Conservation (phyloP, 2,888 invertebrate species). For the Osmoderma eremita region DNA sequence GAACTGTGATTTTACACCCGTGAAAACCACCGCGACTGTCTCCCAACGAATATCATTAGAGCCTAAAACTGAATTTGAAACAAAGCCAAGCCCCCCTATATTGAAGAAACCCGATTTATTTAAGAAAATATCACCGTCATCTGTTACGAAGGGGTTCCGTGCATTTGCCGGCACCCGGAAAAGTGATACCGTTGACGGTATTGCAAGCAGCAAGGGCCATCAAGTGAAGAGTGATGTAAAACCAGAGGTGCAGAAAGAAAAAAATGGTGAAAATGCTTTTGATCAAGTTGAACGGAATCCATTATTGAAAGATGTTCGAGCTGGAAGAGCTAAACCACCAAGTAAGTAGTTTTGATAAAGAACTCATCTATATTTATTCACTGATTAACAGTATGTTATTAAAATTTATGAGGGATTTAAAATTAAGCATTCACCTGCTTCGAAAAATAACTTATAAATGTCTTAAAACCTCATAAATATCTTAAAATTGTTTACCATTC, state of each 20-base stretch:
- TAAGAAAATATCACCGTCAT: slow-evolving; percentile 75
- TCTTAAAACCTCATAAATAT: too few species aligned
- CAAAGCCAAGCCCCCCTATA: slow-evolving; percentile 65
- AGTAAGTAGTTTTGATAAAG: slow-evolving; percentile 56
- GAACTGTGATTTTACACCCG: slow-evolving; percentile 38
- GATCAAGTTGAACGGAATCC: slow-evolving; percentile 75
- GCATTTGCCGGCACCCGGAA: slow-evolving; percentile 67
- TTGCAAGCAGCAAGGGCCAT: slow-evolving; percentile 62
- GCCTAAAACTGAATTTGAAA: slow-evolving; percentile 54
- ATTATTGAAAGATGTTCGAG: slow-evolving; percentile 74
- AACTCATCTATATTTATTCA: too few species aligned
- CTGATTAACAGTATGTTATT: too few species aligned
- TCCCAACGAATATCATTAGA: slow-evolving; percentile 67
- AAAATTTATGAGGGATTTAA: too few species aligned
- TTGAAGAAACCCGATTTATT: slow-evolving; percentile 74
- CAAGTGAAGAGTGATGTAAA: slow-evolving; percentile 46
- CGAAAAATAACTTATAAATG: too few species aligned
- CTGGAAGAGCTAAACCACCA: slow-evolving; percentile 74
- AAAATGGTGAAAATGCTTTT: slow-evolving; percentile 65
- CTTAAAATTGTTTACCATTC: too few species aligned
- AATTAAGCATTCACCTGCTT: too few species aligned
- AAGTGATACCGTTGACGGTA: slow-evolving; percentile 65
- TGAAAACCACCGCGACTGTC: slow-evolving; percentile 62
- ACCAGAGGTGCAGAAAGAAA: slow-evolving; percentile 45
- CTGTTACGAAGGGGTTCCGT: slow-evolving; percentile 63